Conservation (phyloP, 2,888 invertebrate genomes). For the Caenorhabditis panamensis region DNA sequence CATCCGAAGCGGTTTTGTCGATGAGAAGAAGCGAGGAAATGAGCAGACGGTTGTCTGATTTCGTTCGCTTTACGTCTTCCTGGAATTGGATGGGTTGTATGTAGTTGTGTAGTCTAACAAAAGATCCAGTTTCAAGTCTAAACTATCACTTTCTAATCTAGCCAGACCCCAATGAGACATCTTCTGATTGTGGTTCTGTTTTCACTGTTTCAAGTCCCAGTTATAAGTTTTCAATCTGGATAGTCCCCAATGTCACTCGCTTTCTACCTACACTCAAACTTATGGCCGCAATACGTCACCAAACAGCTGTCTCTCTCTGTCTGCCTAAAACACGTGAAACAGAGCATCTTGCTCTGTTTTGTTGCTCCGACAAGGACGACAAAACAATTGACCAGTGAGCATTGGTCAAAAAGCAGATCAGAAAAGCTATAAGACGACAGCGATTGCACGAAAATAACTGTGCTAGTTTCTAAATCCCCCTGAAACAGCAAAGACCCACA, state of each 20-base stretch:
- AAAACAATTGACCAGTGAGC: conserved; percentile 1
- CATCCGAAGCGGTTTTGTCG: conserved; percentile 68
- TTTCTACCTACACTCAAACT: not conserved
- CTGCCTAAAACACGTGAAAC: conserved; percentile 17
- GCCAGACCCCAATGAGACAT: too few species aligned
- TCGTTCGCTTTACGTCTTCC: conserved; percentile 62
- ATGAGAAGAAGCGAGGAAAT: conserved; percentile 67
- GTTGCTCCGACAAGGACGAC: not conserved
- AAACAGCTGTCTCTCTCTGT: not conserved
- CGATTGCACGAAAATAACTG: too few species aligned
- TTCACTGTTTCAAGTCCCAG: too few species aligned
- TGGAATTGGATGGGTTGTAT: conserved; percentile 24
- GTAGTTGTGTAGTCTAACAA: too few species aligned
- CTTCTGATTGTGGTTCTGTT: too few species aligned
- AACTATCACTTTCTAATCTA: too few species aligned
- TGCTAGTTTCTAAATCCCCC: not conserved
- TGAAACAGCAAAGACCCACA: too few species aligned
- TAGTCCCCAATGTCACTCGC: too few species aligned
- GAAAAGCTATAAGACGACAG: too few species aligned
- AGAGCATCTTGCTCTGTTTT: not conserved
- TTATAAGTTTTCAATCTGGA: too few species aligned
- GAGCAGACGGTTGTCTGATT: conserved; percentile 66
- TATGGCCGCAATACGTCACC: not conserved
- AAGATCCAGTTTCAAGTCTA: too few species aligned
- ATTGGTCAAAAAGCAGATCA: not conserved